phyloP scores from a whole-genome alignment of 2,888 invertebrate genomes.

The Pseudococcus longispinus region DNA sequence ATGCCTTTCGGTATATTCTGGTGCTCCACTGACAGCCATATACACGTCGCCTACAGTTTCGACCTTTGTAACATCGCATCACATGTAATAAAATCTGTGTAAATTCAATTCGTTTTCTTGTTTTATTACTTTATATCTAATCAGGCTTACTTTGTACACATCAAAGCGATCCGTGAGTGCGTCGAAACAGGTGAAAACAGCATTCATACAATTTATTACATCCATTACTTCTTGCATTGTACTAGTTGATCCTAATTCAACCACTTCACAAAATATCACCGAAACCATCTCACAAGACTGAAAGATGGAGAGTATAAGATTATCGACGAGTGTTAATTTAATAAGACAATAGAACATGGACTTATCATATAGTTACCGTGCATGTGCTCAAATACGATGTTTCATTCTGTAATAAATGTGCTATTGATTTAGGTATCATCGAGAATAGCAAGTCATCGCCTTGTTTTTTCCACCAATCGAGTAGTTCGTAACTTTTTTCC shows the following conservation, averaged over 20 bases:
- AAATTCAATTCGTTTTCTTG: not conserved
- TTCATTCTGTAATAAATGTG: conserved; percentile 79
- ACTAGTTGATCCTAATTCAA: conserved; percentile 65
- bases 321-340: not conserved
- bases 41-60: conserved; percentile 93
- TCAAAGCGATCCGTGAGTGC: conserved; percentile 81
- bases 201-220: conserved; percentile 83
- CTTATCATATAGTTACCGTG: conserved; percentile 66
- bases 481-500: conserved; percentile 76
- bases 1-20: conserved; percentile 76
- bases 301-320: conserved; percentile 55
- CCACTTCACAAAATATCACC: conserved; percentile 80
- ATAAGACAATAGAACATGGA: not conserved
- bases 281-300: conserved; percentile 80
- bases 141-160: conserved; percentile 78
- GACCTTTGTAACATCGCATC: conserved; percentile 68
- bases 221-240: conserved; percentile 74
- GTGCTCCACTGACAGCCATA: conserved; percentile 90
- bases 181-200: conserved; percentile 85
- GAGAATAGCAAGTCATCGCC: conserved; percentile 88
- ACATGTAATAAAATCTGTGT: not conserved
- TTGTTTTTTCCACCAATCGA: conserved; percentile 84
- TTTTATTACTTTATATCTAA: not conserved
- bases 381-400: conserved; percentile 80
- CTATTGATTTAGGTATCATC: conserved; percentile 88